phyloP scores from a whole-genome alignment of 2,113 vertebrate genomes.

The Porphyrio hochstetteri region DNA sequence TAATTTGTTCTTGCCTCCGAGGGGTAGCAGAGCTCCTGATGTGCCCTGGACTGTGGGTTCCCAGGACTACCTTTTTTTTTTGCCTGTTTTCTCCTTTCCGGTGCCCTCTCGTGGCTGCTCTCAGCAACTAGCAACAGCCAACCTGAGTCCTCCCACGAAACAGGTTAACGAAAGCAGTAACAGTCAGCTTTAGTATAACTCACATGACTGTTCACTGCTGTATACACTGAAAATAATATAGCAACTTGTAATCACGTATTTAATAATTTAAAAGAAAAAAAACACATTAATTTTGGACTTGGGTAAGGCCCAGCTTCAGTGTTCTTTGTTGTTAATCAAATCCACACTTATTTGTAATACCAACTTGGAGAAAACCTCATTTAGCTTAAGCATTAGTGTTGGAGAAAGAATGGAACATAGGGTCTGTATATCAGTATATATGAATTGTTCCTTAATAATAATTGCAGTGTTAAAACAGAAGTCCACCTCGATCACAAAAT shows the following conservation, averaged over 20 bases:
- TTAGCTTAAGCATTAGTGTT: rapidly evolving
- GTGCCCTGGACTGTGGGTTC: not conserved
- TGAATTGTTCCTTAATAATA: not conserved
- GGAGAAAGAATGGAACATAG: not conserved
- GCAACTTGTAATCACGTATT: not conserved
- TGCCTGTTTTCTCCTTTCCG: not conserved
- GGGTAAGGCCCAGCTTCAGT: not conserved
- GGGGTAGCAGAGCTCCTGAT: not conserved
- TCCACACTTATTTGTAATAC: not conserved
- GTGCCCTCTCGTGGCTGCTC: constrained; percentile 44
- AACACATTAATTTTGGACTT: not conserved
- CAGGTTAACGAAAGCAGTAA: not conserved
- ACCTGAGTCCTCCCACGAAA: not conserved
- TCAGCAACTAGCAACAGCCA: not conserved
- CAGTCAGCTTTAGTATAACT: not conserved
- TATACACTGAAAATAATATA: not conserved
- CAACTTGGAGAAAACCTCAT: not conserved
- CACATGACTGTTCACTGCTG: not conserved
- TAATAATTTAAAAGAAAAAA: not conserved
- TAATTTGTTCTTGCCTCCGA: not conserved
- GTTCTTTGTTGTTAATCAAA: not conserved
- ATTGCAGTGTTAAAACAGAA: not conserved
- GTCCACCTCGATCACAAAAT: not conserved
- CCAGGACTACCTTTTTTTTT: not conserved
- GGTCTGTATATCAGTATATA: not conserved